Conservation (phyloP, 2,113 vertebrate genomes). For the Seriola rivoliana region DNA sequence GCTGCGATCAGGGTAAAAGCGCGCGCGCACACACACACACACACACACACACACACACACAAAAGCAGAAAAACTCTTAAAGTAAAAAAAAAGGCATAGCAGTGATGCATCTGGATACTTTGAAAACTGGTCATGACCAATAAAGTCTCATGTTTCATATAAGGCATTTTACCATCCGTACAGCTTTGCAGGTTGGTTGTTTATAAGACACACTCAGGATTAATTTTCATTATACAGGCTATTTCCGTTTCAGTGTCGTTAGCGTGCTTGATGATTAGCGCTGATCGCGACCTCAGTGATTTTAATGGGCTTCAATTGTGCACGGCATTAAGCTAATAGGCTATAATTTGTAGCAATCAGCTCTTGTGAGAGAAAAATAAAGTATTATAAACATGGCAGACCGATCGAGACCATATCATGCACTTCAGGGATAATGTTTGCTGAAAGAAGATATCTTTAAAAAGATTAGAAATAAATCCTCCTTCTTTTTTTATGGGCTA, state of each 20-base stretch:
- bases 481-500: constrained; percentile 52
- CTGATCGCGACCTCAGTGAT: constrained; percentile 45
- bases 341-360: constrained; percentile 52
- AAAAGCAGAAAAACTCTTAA: neutral
- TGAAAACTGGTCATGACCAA: neutral
- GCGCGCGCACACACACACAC: too few relatives aligned
- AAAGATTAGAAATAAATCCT: constrained; percentile 41
- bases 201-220: neutral
- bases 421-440: constrained; percentile 39
- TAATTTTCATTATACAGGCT: constrained; percentile 13
- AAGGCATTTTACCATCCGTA: neutral
- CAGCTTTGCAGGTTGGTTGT: neutral
- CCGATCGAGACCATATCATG: constrained; percentile 17
- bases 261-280: constrained; percentile 25
- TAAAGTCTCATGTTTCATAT: neutral
- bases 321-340: constrained; percentile 48
- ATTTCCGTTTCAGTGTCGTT: constrained; percentile 22
- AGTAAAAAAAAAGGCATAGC: neutral
- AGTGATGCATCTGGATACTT: neutral
- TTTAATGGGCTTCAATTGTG: constrained; percentile 60
- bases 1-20: neutral
- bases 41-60: too few relatives aligned
- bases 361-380: neutral
- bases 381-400: constrained; percentile 9
- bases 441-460: constrained; percentile 32